These are phyloP conservation scores for Linyphia triangularis DNA, from an alignment of 2,888 invertebrate genomes.

Conservation along the genomic window DNA sequence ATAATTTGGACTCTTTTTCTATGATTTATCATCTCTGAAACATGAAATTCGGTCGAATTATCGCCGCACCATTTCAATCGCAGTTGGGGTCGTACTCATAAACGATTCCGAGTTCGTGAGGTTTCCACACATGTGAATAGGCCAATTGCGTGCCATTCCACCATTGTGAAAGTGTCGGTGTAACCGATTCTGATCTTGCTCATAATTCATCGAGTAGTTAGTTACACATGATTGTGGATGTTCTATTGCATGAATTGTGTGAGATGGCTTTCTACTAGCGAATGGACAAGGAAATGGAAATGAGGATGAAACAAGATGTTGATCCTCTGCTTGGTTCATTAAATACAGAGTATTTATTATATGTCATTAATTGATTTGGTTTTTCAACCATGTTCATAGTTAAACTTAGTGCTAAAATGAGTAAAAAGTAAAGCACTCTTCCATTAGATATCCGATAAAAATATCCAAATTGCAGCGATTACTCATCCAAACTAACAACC, in stretches of 20 bases:
- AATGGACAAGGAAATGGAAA: constrained; percentile 33
- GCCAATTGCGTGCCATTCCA: constrained; percentile 1
- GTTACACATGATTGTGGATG: neutral
- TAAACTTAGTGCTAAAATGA: too few relatives aligned
- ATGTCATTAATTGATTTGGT: too few relatives aligned
- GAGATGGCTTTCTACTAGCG: constrained; percentile 17
- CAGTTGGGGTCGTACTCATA: neutral
- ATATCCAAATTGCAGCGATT: too few relatives aligned
- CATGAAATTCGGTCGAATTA: neutral
- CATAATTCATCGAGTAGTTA: constrained; percentile 22
- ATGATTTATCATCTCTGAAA: neutral
- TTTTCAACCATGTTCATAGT: too few relatives aligned
- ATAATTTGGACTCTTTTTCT: too few relatives aligned
- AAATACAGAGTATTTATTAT: too few relatives aligned
- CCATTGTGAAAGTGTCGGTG: constrained; percentile 21
- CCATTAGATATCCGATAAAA: too few relatives aligned
- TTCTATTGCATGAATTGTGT: constrained; percentile 4
- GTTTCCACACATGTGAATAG: neutral
- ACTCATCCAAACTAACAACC: too few relatives aligned
- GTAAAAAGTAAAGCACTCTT: too few relatives aligned
- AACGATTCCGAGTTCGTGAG: neutral
- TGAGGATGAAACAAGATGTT: too few relatives aligned
- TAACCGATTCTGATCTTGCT: neutral
- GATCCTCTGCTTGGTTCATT: too few relatives aligned
- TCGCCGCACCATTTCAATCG: neutral